These are phyloP conservation scores for Manis pentadactyla DNA, from an alignment of 2,797 vertebrate species.

Conservation along the genomic window DNA sequence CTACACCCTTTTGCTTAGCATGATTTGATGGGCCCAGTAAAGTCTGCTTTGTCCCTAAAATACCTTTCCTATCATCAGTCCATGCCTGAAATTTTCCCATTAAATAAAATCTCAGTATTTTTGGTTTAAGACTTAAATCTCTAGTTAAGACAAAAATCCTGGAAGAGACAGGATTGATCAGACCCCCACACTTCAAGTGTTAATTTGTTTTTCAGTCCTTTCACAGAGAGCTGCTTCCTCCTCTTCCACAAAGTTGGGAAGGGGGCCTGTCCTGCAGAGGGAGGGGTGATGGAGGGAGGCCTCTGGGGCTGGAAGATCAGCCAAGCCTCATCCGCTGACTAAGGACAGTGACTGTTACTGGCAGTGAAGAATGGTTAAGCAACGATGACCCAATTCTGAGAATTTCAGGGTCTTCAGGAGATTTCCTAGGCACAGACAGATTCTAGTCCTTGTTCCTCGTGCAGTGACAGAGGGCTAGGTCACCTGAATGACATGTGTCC, in stretches of 20 bases:
- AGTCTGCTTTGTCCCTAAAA: not conserved
- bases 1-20: not conserved
- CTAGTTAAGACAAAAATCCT: conserved; percentile 7
- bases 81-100: not conserved
- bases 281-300: not conserved
- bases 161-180: not conserved
- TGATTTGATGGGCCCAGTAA: not conserved
- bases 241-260: not conserved
- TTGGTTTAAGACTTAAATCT: not conserved
- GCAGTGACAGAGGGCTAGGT: conserved; percentile 53
- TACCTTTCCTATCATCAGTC: not conserved
- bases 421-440: conserved; percentile 39
- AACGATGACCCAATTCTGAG: conserved; percentile 11
- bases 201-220: not conserved
- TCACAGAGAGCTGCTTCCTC: not conserved
- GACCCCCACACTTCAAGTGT: not conserved
- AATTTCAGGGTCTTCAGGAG: not conserved
- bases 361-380: not conserved
- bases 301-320: not conserved
- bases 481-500: conserved; percentile 31
- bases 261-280: not conserved
- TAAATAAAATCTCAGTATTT: conserved; percentile 27
- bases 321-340: not conserved
- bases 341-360: not conserved
- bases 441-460: not conserved